phyloP scores from a whole-genome alignment of 2,113 vertebrate genomes.

The Sander vitreus region DNA sequence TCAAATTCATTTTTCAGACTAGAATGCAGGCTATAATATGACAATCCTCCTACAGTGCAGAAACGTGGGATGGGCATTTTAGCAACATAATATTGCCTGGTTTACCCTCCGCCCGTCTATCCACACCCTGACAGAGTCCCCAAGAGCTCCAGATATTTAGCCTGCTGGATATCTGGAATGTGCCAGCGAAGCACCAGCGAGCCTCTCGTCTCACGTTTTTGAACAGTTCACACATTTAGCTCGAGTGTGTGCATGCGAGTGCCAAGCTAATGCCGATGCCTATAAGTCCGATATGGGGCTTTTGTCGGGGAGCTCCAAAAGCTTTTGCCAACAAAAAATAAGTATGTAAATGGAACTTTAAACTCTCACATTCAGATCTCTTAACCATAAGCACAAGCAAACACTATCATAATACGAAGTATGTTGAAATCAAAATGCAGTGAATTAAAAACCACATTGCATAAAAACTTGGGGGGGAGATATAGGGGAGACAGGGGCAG shows the following conservation, averaged over 20 bases:
- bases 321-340: not conserved
- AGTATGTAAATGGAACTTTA: not conserved
- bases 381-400: not conserved
- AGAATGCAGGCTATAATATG: conserved; percentile 3
- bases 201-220: too few species aligned
- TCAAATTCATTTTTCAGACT: conserved; percentile 44
- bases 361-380: not conserved
- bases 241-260: too few species aligned
- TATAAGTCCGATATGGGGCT: too few species aligned
- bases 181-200: too few species aligned
- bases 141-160: too few species aligned
- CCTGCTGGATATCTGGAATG: too few species aligned
- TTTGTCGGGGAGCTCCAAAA: too few species aligned
- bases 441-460: not conserved
- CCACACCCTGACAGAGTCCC: too few species aligned
- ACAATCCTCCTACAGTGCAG: not conserved
- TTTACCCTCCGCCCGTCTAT: too few species aligned
- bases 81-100: not conserved
- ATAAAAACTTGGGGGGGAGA: not conserved
- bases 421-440: not conserved
- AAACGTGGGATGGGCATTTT: not conserved
- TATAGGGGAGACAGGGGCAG: conserved; percentile 6
- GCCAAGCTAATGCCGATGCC: too few species aligned
- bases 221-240: too few species aligned
- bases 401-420: not conserved